Conservation (phyloP, 2,888 invertebrate species). For the Drosophila melanosoma region DNA sequence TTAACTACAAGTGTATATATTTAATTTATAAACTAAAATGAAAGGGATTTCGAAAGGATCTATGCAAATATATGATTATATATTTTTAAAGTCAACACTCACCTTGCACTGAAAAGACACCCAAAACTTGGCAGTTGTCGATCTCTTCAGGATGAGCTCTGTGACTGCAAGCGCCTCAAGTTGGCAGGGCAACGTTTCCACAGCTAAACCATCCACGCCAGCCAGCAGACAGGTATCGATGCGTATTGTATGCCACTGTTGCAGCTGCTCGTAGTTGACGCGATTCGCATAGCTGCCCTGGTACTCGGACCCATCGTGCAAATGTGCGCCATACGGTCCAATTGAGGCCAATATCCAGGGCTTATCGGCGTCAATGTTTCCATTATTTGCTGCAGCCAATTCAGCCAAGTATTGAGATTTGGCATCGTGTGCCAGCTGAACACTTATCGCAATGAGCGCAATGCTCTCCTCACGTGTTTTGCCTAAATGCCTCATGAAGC, state of each 20-base stretch:
- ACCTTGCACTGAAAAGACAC: constrained; percentile 92
- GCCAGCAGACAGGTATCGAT: constrained; percentile 90
- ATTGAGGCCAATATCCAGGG: constrained; percentile 92
- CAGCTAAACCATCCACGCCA: constrained; percentile 92
- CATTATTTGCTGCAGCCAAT: constrained; percentile 32
- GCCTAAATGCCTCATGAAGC: constrained; percentile 90
- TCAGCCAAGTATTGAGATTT: constrained; percentile 87
- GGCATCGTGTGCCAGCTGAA: constrained; percentile 90
- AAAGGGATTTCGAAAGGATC: background rate
- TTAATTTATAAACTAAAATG: no score
- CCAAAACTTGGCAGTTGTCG: constrained; percentile 92
- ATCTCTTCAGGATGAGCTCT: constrained; percentile 89
- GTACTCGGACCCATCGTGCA: constrained; percentile 96
- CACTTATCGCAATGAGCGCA: constrained; percentile 90
- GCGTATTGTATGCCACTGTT: constrained; percentile 93
- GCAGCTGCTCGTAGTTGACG: constrained; percentile 88
- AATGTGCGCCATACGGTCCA: constrained; percentile 95
- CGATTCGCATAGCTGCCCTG: constrained; percentile 90
- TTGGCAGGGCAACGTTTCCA: constrained; percentile 95
- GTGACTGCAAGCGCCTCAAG: constrained; percentile 93
- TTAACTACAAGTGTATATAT: background rate
- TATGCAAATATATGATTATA: background rate
- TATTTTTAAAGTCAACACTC: constrained; percentile 20
- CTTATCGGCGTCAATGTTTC: constrained; percentile 22
- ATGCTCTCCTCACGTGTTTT: constrained; percentile 88